phyloP scores from a whole-genome alignment of 2,797 vertebrate species.

The Sebastes dallii region DNA sequence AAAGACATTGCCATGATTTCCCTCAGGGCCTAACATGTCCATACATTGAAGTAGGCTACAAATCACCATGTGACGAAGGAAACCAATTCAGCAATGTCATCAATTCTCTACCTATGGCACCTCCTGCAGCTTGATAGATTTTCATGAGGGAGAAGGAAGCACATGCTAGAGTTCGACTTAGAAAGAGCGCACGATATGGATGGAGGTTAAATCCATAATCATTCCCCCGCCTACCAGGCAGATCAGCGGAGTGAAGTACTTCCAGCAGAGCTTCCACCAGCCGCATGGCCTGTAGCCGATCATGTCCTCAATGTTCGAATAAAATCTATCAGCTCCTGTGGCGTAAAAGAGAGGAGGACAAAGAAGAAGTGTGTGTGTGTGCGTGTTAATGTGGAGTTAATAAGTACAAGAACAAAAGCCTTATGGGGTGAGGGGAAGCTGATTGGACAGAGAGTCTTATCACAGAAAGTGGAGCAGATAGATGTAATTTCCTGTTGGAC shows the following conservation, averaged over 20 bases:
- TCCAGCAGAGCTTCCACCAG: slow-evolving; percentile 95
- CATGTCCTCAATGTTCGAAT: slow-evolving; percentile 92
- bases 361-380: background rate
- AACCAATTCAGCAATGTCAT: slow-evolving; percentile 6
- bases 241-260: slow-evolving; percentile 88
- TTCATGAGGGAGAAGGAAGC: background rate
- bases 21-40: slow-evolving; percentile 4
- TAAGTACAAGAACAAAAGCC: background rate
- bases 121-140: slow-evolving; percentile 11
- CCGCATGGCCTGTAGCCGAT: slow-evolving; percentile 90
- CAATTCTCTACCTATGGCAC: slow-evolving; percentile 29
- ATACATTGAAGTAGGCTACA: background rate
- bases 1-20: slow-evolving; percentile 27
- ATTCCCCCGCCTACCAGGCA: slow-evolving; percentile 83
- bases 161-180: background rate
- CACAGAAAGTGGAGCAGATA: slow-evolving; percentile 8
- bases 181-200: background rate
- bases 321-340: slow-evolving; percentile 90
- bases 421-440: background rate
- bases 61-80: slow-evolving; percentile 9
- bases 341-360: slow-evolving; percentile 8
- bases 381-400: slow-evolving; percentile 8
- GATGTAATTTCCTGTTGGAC: slow-evolving; percentile 57
- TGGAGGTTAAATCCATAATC: slow-evolving; percentile 9
- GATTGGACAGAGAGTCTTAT: background rate